Evolutionary conservation across 2,888 invertebrate genomes (phyloP).

Genomic region (Trichacis sp.): DNA sequence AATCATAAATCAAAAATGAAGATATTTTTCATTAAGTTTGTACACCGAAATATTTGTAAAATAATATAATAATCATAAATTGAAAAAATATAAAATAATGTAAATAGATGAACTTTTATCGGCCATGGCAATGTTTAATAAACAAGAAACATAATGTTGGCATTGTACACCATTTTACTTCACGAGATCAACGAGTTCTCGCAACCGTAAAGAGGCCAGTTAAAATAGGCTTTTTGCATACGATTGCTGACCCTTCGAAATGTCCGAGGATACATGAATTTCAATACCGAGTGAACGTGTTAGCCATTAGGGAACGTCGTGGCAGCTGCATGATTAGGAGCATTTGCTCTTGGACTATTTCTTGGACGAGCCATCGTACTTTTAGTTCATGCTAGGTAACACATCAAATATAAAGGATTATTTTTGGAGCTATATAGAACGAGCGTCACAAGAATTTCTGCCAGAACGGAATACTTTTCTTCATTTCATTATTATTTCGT

Average conservation of each 20-base stretch:
- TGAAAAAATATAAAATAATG: too few species aligned
- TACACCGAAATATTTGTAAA: too few species aligned
- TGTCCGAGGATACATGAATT: constrained; percentile 16
- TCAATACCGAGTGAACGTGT: constrained; percentile 6
- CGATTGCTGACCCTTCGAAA: constrained; percentile 26
- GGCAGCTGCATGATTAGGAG: constrained; percentile 18
- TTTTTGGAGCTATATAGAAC: constrained; percentile 19
- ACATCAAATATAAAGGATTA: constrained; percentile 11
- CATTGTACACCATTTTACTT: constrained; percentile 64
- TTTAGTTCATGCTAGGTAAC: background rate
- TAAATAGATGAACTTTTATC: constrained; percentile 43
- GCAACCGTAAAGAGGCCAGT: constrained; percentile 29
- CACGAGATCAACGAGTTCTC: constrained; percentile 38
- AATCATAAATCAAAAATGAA: background rate
- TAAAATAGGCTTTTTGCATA: constrained; percentile 32
- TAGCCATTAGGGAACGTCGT: constrained; percentile 6
- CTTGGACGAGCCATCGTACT: constrained; percentile 8
- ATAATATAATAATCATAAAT: too few species aligned
- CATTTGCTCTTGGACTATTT: constrained; percentile 26
- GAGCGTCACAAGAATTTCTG: too few species aligned
- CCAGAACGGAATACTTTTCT: too few species aligned
- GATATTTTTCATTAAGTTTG: too few species aligned
- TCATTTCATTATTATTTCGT: too few species aligned
- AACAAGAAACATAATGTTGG: constrained; percentile 64
- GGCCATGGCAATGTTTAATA: constrained; percentile 64